Evolutionary conservation across 2,888 invertebrate genomes (phyloP).

Genomic region (Sarcophaga rosellei): DNA sequence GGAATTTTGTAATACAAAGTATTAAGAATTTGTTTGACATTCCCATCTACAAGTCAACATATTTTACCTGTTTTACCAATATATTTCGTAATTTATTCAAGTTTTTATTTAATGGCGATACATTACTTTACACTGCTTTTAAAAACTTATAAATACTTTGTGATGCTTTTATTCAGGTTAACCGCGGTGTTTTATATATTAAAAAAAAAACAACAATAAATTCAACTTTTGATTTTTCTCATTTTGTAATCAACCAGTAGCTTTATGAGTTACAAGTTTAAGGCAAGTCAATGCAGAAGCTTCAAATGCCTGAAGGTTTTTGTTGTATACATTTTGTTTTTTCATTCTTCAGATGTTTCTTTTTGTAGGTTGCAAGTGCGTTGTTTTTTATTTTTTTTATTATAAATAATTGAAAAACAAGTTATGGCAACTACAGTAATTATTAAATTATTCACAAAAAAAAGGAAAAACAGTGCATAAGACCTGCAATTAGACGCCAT

Average conservation of each 20-base stretch:
- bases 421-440: slow-evolving; percentile 51
- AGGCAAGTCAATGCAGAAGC: slow-evolving; percentile 64
- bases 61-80: too few species aligned
- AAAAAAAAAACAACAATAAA: slow-evolving; percentile 2
- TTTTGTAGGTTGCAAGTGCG: slow-evolving; percentile 17
- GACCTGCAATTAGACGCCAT: slow-evolving; percentile 66
- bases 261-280: slow-evolving; percentile 61
- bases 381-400: neutral
- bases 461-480: slow-evolving; percentile 47
- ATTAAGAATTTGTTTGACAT: too few species aligned
- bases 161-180: slow-evolving; percentile 9
- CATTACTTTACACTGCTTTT: too few species aligned
- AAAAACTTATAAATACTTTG: too few species aligned
- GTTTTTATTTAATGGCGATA: too few species aligned
- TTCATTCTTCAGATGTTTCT: neutral
- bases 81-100: too few species aligned
- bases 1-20: too few species aligned
- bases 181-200: neutral
- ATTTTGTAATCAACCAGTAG: slow-evolving; percentile 63
- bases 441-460: slow-evolving; percentile 24
- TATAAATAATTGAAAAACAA: slow-evolving; percentile 26
- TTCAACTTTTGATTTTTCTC: slow-evolving; percentile 47
- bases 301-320: slow-evolving; percentile 56
- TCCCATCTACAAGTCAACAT: too few species aligned
- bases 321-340: slow-evolving; percentile 11